Evolutionary conservation across 1,140 invertebrate species (phyloP), one percentile per base, ranked within the genome.

Genomic region (Diachasma alloeum): DNA sequence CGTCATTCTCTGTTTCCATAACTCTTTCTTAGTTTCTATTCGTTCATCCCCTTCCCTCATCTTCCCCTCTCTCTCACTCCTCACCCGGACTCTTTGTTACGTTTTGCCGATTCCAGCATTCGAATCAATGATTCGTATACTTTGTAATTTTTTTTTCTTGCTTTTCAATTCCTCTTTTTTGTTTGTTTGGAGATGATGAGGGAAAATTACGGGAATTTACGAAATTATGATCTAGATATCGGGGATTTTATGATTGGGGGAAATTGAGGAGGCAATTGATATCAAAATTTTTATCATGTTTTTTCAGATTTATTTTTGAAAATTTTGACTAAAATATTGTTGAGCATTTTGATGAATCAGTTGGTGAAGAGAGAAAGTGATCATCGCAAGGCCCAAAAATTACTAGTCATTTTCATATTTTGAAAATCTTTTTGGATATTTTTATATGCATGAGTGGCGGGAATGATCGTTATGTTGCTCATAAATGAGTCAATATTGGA

Each of bases 81-180:
- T 6, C 31, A 31, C 31, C 6, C 2, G 31, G 31, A 36, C 75
- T 66, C 70, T 75, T 70, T 73, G 67, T 79, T 74, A 36, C 53
- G 37, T 48, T 71, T 66, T 15, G 69, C 79, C 76, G 69, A 80
- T 78, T 78, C 76, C 66, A 42, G 26, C 36, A 68, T 68, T 68
- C 66, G 66, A 68, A 68, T 37, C 66, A 44, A 53, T 72, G 42
- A 72, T 72, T 26, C 46, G n/a, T 46, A 37, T 42, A 15, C 56
- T 75, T 68, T 19, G 11, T 36, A 11, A 31, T 53, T 76, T 56
- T 48, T 67, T 74, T 42, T 59, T 59, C 63, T 46, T n/a, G n/a
- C 26, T 17, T 53, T 73, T 46, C 17, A 1, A 17, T 53, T 44
- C 24, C 11, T 63, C 26, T 24, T 63, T 37, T 73, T 42, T 10